A percentile compares a stretch with the other conserved stretches of the same genome.
Evolutionary conservation across 2,797 vertebrate species (phyloP).

Genomic region (Capromys pilorides): DNA sequence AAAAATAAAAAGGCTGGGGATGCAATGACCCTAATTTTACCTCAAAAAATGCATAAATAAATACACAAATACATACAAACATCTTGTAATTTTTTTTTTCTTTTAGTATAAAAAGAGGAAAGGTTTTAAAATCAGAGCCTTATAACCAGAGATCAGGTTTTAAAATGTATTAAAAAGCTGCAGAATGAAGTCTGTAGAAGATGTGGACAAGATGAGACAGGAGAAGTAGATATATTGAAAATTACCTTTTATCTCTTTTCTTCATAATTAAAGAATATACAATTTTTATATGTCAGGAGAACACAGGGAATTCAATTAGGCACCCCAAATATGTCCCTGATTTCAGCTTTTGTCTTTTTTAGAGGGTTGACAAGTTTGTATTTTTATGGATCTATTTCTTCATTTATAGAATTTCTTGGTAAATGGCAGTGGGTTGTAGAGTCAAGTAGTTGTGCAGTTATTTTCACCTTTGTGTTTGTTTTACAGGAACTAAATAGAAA

Average conservation of each 20-base stretch:
- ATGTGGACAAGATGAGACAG: neutral
- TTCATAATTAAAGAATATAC: neutral
- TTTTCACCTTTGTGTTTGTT: neutral
- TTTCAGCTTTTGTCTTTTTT: neutral
- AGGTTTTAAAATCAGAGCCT: neutral
- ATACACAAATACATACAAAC: neutral
- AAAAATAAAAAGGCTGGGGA: neutral
- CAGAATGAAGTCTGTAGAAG: neutral
- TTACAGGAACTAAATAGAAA: neutral
- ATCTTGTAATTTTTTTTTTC: neutral
- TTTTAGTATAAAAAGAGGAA: slow-evolving; percentile 36
- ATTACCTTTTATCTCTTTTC: neutral
- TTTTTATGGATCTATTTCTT: neutral
- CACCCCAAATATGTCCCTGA: neutral
- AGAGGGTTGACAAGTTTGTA: neutral
- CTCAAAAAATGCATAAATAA: neutral
- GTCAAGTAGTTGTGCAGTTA: neutral
- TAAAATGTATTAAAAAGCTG: neutral
- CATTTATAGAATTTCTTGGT: neutral
- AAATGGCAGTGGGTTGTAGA: neutral
- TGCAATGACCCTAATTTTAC: neutral
- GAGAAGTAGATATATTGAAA: neutral
- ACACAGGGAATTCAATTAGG: neutral
- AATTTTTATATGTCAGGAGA: neutral
- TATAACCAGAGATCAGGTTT: neutral